phyloP scores from a whole-genome alignment of 2,797 vertebrate genomes.

The Sciurus carolinensis region DNA sequence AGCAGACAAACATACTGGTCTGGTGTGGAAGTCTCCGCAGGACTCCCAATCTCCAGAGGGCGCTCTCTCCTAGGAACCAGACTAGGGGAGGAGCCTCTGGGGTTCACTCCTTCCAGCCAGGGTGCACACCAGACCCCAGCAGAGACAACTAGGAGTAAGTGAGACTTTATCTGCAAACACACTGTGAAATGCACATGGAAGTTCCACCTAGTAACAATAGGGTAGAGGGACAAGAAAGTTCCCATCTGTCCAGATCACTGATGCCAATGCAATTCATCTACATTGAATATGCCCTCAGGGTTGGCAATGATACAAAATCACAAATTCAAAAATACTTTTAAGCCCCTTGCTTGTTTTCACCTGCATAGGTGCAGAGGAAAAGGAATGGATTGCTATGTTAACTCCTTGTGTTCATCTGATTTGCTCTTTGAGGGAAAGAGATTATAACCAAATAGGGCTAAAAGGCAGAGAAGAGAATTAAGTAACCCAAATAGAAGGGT shows the following conservation, averaged over 20 bases:
- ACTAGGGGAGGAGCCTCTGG: not conserved
- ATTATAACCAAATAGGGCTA: not conserved
- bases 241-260: not conserved
- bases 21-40: not conserved
- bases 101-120: not conserved
- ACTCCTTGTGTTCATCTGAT: not conserved
- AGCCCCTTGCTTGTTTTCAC: not conserved
- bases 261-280: not conserved
- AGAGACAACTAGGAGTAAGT: not conserved
- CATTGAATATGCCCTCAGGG: not conserved
- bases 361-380: not conserved
- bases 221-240: not conserved
- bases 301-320: not conserved
- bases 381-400: not conserved
- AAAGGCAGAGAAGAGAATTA: not conserved
- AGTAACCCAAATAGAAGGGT: not conserved
- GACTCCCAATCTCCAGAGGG: not conserved
- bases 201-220: not conserved
- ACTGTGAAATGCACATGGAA: not conserved
- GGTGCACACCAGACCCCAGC: not conserved
- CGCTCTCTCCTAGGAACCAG: not conserved
- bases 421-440: not conserved
- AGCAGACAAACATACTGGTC: not conserved
- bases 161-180: not conserved
- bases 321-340: not conserved